Evolutionary conservation across 2,797 vertebrate species (phyloP), one percentile per base, ranked within the genome.

Genomic region (Bovichtus diacanthus): DNA sequence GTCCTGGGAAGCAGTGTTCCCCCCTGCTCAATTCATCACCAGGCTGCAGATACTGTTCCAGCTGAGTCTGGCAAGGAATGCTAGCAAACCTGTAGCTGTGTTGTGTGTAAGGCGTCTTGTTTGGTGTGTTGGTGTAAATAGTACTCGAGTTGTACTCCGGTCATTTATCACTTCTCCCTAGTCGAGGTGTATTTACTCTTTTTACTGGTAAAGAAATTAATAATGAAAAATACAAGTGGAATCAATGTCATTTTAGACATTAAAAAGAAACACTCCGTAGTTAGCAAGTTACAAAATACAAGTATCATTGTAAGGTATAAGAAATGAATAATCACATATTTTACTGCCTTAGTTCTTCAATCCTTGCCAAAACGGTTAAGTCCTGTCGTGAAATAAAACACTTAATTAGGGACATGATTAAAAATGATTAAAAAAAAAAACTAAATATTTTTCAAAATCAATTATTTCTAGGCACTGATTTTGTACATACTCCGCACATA

Each of bases 41-140:
- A 29, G 43, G 25, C 19, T 54, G 70, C 67, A 69, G 47, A 68
- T 61, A 64, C 19, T 29, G 36, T 38, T 63, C 62, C 66, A 61
- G 70, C 60, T 46, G 38, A 78, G 78, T 82, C 65, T 75, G 83
- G 56, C 44, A 47, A 63, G 29, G 53, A 70, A 70, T n/a, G 38
- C 65, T 46, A 6, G 44, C 73, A 78, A 83, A 87, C 80, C 43
- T 66, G 36, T 25, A 44, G 60, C 60, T 63, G 65, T 83, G 65
- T 41, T 74, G 49, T 76, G 84, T 78, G 84, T 87, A 65, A 76
- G 51, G 59, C 58, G 80, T 80, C 39, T 49, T 65, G 60, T 56
- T 83, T 81, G 75, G 31, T 78, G 29, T 65, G 56, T 56, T 71
- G 29, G 58, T 55, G 47, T 74, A 53, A 69, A 69, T 56, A 66